Evolutionary conservation across 2,888 invertebrate genomes (phyloP).

Genomic region (Eudasyphora cyanicolor): DNA sequence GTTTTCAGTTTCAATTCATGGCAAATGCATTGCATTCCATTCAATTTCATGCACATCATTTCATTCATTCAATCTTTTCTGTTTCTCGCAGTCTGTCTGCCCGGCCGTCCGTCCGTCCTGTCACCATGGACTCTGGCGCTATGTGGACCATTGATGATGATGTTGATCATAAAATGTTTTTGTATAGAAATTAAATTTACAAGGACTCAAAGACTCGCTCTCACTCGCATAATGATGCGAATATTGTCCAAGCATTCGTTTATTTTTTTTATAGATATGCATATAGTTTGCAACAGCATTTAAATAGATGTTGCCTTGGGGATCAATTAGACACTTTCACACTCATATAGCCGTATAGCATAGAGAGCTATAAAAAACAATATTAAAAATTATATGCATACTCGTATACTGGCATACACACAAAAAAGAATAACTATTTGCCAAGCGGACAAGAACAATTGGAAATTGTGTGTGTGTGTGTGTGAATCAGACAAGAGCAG

Average conservation of each 20-base stretch:
- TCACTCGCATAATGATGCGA: neutral
- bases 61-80: too few species aligned
- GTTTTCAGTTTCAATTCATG: slow-evolving; percentile 5
- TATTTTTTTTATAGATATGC: too few species aligned
- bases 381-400: slow-evolving; percentile 8
- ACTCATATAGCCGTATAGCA: too few species aligned
- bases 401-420: slow-evolving; percentile 5
- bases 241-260: slow-evolving; percentile 8
- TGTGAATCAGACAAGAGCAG: neutral
- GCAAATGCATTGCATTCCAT: neutral
- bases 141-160: neutral
- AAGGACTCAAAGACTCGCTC: slow-evolving; percentile 7
- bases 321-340: slow-evolving; percentile 26
- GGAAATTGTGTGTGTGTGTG: neutral
- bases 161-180: slow-evolving; percentile 1
- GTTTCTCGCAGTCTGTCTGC: too few species aligned
- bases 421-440: neutral
- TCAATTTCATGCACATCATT: neutral
- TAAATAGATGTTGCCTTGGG: slow-evolving; percentile 34
- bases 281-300: neutral
- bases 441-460: slow-evolving; percentile 5
- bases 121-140: neutral
- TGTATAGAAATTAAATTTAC: slow-evolving; percentile 23
- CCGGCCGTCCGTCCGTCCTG: too few species aligned
- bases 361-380: neutral